Evolutionary conservation across 2,797 vertebrate genomes (phyloP).

Genomic region (Cyclopterus lumpus): DNA sequence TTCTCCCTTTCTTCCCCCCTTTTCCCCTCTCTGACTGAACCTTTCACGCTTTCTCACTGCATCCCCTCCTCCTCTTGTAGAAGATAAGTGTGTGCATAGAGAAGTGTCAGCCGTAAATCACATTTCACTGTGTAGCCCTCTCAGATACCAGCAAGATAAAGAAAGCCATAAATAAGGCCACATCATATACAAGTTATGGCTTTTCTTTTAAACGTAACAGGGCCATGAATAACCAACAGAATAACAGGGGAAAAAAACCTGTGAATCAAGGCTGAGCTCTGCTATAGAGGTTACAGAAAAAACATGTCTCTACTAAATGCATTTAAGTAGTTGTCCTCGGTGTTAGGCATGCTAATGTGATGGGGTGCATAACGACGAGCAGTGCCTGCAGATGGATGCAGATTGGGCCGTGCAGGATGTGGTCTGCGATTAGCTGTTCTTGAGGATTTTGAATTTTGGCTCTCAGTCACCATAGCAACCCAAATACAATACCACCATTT

Average conservation of each 20-base stretch:
- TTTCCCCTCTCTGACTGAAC: slow-evolving; percentile 63
- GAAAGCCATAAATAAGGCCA: slow-evolving; percentile 70
- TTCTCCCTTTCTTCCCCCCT: slow-evolving; percentile 28
- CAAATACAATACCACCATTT: slow-evolving; percentile 80
- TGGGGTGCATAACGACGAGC: slow-evolving; percentile 56
- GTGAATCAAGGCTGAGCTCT: slow-evolving; percentile 50
- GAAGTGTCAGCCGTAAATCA: slow-evolving; percentile 81
- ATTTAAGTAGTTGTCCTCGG: slow-evolving; percentile 64
- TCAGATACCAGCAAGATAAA: slow-evolving; percentile 87
- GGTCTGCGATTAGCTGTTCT: slow-evolving; percentile 76
- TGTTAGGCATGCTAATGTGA: slow-evolving; percentile 67
- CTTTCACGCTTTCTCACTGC: slow-evolving; percentile 77
- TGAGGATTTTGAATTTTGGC: slow-evolving; percentile 78
- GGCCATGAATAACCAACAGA: slow-evolving; percentile 66
- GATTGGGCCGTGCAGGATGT: slow-evolving; percentile 70
- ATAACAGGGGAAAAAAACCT: slow-evolving; percentile 17
- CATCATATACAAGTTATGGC: slow-evolving; percentile 70
- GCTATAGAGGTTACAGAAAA: slow-evolving; percentile 46
- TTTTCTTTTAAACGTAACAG: slow-evolving; percentile 71
- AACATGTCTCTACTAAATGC: slow-evolving; percentile 56
- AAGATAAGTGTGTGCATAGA: slow-evolving; percentile 81
- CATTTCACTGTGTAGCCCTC: slow-evolving; percentile 81
- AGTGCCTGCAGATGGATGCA: slow-evolving; percentile 72
- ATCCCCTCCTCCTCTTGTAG: slow-evolving; percentile 78
- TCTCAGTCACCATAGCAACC: slow-evolving; percentile 83